A percentile compares a stretch with the other conserved stretches of the same genome.
Evolutionary conservation across 30 jellyfish, hydroid and myxozoan genomes (phyloP).

Genomic region (Aurelia aurita): DNA sequence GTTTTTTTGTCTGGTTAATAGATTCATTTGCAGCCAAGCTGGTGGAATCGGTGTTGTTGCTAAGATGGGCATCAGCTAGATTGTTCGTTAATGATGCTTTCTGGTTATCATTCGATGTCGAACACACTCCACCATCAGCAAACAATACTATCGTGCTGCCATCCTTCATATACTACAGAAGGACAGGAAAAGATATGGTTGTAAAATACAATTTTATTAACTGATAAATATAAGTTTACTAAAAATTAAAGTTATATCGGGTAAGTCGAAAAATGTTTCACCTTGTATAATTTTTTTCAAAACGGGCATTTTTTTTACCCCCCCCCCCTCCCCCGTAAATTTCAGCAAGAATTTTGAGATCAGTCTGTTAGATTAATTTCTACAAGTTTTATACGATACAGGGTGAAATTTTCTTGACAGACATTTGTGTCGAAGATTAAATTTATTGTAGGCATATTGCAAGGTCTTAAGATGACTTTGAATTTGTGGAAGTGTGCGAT

Average conservation of each 20-base stretch:
- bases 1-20: neutral
- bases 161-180: conserved; percentile 57
- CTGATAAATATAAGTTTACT: neutral
- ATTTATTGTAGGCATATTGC: too few relatives aligned
- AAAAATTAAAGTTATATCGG: neutral
- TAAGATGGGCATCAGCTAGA: too few relatives aligned
- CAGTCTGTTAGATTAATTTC: too few relatives aligned
- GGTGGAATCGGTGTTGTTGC: neutral
- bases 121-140: conserved; percentile 65
- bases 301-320: too few relatives aligned
- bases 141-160: conserved; percentile 37
- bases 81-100: neutral
- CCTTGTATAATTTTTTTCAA: too few relatives aligned
- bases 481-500: too few relatives aligned
- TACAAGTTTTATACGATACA: too few relatives aligned
- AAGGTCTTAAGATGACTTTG: too few relatives aligned
- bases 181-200: neutral
- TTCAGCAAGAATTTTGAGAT: too few relatives aligned
- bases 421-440: neutral
- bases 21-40: conserved; percentile 1
- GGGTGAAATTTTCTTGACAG: too few relatives aligned
- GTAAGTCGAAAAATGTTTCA: neutral
- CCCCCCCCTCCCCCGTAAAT: too few relatives aligned
- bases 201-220: too few relatives aligned
- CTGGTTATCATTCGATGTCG: neutral